These are phyloP conservation scores for Lobophora halterata DNA, from an alignment of 2,888 invertebrate genomes.

Conservation along the genomic window DNA sequence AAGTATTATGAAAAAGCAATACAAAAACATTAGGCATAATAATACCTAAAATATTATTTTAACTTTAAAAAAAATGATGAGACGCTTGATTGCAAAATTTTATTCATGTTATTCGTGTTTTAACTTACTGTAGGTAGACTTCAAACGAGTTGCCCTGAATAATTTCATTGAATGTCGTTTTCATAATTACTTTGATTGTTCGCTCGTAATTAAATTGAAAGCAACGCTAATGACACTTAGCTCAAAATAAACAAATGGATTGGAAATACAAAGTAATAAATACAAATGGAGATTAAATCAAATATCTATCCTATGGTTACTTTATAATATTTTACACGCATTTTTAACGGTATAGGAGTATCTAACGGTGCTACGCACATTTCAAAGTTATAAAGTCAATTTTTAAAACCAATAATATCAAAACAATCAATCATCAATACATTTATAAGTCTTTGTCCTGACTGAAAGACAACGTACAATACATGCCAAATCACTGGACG, in stretches of 20 bases:
- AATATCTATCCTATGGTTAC: too few relatives aligned
- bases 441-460: too few relatives aligned
- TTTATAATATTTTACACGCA: too few relatives aligned
- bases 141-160: slow-evolving; percentile 44
- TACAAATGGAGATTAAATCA: neutral
- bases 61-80: slow-evolving; percentile 41
- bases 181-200: slow-evolving; percentile 49
- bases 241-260: slow-evolving; percentile 5
- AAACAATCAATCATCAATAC: too few relatives aligned
- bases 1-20: too few relatives aligned
- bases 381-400: too few relatives aligned
- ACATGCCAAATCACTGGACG: too few relatives aligned
- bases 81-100: slow-evolving; percentile 57
- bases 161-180: slow-evolving; percentile 62
- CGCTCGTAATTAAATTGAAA: slow-evolving; percentile 22
- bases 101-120: slow-evolving; percentile 51
- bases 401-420: too few relatives aligned
- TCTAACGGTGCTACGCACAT: too few relatives aligned
- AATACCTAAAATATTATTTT: slow-evolving; percentile 18
- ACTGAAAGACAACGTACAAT: too few relatives aligned
- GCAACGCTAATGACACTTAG: slow-evolving; percentile 11
- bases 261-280: slow-evolving; percentile 2
- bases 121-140: slow-evolving; percentile 37
- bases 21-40: neutral
- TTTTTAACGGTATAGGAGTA: too few relatives aligned